Evolutionary conservation across 2,797 vertebrate species (phyloP).

Genomic region (Buphagus erythrorhynchus): DNA sequence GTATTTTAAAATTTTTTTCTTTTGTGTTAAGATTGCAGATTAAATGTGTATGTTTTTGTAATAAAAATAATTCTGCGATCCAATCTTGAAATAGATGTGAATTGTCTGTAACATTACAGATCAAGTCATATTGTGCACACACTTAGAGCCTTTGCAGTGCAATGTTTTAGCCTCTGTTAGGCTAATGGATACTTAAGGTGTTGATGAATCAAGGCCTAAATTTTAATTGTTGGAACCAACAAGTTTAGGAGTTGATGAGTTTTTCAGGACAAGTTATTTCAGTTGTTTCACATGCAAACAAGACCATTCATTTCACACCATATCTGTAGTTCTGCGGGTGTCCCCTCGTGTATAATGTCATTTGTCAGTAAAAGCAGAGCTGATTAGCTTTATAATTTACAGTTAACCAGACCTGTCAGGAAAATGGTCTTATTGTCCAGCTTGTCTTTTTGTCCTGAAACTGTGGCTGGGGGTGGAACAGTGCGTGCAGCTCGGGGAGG

Average conservation of each 20-base stretch:
- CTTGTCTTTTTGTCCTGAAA: constrained; percentile 41
- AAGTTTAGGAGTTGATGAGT: neutral
- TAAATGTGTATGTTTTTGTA: neutral
- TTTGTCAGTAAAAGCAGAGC: constrained; percentile 36
- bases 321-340: neutral
- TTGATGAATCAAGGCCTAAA: neutral
- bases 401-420: constrained; percentile 47
- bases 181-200: neutral
- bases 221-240: neutral
- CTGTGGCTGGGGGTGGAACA: constrained; percentile 49
- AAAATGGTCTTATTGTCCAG: constrained; percentile 19
- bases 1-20: neutral
- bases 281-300: neutral
- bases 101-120: neutral
- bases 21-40: neutral
- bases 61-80: neutral
- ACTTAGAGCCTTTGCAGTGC: neutral
- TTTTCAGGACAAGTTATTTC: neutral
- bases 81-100: neutral
- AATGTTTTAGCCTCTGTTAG: neutral
- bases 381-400: constrained; percentile 61
- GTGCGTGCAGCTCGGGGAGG: neutral
- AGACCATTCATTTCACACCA: neutral
- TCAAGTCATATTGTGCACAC: accelerated
- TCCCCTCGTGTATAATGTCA: neutral